Evolutionary conservation across 2,888 invertebrate genomes (phyloP), one percentile per base, ranked within the genome.

Genomic region (Patella ulyssiponensis): DNA sequence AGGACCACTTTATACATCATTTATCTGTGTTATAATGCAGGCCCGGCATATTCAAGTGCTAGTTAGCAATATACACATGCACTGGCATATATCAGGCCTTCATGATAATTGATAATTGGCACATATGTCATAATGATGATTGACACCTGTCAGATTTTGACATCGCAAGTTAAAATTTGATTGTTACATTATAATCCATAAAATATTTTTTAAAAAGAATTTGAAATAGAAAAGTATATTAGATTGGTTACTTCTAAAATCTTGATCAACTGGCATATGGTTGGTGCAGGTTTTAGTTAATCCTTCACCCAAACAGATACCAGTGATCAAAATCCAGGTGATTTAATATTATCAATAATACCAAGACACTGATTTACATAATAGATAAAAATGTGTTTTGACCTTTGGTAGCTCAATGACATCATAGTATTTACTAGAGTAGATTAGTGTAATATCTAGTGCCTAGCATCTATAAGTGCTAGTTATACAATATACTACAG

Each of bases 261-360:
- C 15, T n/a, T 71, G 23, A 73, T 81, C 81, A 83, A 83, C 84
- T 85, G 86, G 85, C 85, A 85, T 86, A 83, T 83, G 73, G 83
- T 86, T 86, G 86, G 86, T 86, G 86, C 86, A 85, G 79, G 82
- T 52, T 27, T 33, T 52, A 52, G 58, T 74, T 72, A 76, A 56
- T 83, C 79, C 56, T 5, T 69, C 83, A 84, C 83, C 33, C 80
- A 85, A 83, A 72, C 77, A 77, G 83, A 84, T 86, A 79, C 79
- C 80, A 81, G 83, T 78, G 70, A 51, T 69, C 56, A 17, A 20
- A 44, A 44, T 44, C 9, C 44, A 44, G 52, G 44, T 44, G 44
- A 44, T 44, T 44, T 51, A 12, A 69, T 71, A 76, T 23, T 14
- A 74, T 58, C 20, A 54, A 11, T 15, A 12, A 58, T 27, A 74